Conservation (phyloP, 1,140 invertebrate genomes). For the Hermetia illucens region DNA sequence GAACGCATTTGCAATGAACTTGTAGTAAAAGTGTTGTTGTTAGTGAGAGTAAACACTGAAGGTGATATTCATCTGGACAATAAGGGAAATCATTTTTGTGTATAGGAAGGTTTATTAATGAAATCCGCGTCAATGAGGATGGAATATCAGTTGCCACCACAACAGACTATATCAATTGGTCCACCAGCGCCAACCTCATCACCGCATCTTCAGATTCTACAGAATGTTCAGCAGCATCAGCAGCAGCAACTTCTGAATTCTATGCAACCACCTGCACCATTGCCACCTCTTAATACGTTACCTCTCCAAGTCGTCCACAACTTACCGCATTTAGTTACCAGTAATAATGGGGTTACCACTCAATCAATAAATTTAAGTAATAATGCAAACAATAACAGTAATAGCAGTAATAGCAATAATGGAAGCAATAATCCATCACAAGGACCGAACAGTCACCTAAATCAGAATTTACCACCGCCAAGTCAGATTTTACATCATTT, state of each 20-base stretch:
- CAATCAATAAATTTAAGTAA: constrained; percentile 4
- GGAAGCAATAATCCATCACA: constrained; percentile 7
- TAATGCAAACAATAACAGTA: constrained; percentile 13
- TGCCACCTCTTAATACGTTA: constrained; percentile 24
- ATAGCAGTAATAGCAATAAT: constrained; percentile 4
- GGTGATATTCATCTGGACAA: too few relatives aligned
- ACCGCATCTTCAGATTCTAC: constrained; percentile 14
- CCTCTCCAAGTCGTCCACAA: constrained; percentile 28
- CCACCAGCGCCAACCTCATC: constrained; percentile 6
- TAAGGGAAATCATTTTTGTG: neutral
- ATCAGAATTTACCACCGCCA: constrained; percentile 18
- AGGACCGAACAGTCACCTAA: neutral
- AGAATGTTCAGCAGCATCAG: constrained; percentile 19
- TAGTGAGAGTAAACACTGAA: too few relatives aligned
- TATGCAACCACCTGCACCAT: constrained; percentile 16
- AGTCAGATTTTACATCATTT: constrained; percentile 28
- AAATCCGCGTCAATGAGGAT: constrained; percentile 24
- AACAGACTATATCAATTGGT: constrained; percentile 19
- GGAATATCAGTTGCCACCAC: constrained; percentile 35
- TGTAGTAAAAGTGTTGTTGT: too few relatives aligned
- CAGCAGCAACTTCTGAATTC: constrained; percentile 7
- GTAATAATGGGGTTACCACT: constrained; percentile 8
- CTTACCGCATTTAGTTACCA: constrained; percentile 22
- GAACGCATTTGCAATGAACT: too few relatives aligned
- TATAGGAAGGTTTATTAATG: constrained; percentile 1